A percentile compares a stretch with the other conserved stretches of the same genome.
Conservation (phyloP, 2,113 vertebrate genomes). For the Elgaria multicarinata region DNA sequence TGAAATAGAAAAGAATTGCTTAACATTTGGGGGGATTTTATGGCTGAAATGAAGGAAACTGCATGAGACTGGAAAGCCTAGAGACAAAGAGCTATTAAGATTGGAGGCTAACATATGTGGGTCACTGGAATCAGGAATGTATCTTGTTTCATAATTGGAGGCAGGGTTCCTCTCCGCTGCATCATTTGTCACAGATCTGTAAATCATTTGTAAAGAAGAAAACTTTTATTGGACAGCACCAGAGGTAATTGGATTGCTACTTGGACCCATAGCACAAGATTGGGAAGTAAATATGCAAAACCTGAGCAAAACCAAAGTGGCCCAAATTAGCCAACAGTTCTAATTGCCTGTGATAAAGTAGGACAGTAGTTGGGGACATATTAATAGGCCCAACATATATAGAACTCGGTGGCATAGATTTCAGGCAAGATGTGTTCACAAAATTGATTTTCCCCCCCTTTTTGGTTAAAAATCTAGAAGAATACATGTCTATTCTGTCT, state of each 20-base stretch:
- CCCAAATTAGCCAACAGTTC: neutral
- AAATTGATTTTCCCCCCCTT: too few species aligned
- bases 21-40: neutral
- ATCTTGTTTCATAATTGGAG: constrained; percentile 21
- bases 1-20: neutral
- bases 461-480: neutral
- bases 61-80: neutral
- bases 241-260: constrained; percentile 3
- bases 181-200: constrained; percentile 22
- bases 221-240: neutral
- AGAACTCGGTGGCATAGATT: neutral
- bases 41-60: constrained; percentile 2
- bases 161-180: neutral
- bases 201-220: constrained; percentile 17
- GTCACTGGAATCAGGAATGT: constrained; percentile 11
- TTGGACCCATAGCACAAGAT: neutral
- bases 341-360: neutral
- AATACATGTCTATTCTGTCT: neutral
- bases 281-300: neutral
- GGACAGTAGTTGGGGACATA: neutral
- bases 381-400: neutral
- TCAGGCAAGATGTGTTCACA: neutral
- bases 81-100: constrained; percentile 9
- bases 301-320: neutral
- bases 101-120: neutral